Evolutionary conservation across 2,797 vertebrate genomes (phyloP).

Genomic region (Rhabdomys pumilio): DNA sequence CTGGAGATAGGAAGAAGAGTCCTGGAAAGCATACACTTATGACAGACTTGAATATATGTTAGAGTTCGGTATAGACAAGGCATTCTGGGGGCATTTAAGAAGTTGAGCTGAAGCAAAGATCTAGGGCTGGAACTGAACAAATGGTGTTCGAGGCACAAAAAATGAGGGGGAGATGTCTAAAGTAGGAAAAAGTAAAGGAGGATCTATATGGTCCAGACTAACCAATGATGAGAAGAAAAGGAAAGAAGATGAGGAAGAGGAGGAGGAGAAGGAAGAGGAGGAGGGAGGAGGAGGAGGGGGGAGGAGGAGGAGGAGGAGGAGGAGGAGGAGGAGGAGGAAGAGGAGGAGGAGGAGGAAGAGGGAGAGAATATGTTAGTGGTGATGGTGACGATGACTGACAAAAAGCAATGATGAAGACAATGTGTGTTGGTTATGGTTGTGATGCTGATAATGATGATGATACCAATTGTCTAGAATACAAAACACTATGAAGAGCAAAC

Average conservation of each 20-base stretch:
- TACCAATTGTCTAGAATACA: background rate
- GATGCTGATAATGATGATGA: background rate
- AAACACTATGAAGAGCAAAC: background rate
- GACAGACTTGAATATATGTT: background rate
- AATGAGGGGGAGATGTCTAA: background rate
- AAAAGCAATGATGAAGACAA: background rate
- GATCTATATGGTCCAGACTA: background rate
- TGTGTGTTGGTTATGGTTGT: background rate
- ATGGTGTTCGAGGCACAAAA: background rate
- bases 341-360: background rate
- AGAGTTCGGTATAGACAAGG: background rate
- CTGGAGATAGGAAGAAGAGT: background rate
- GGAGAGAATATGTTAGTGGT: background rate
- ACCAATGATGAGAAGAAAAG: background rate
- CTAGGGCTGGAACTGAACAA: background rate
- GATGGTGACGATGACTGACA: background rate
- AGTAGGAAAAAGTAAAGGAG: background rate
- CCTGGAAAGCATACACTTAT: background rate
- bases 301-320: background rate
- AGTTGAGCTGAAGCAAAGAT: background rate
- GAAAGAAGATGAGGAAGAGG: background rate
- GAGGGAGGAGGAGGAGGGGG: no score
- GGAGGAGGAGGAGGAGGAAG: no score
- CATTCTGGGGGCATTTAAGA: background rate
- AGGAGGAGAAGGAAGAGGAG: no score